These are phyloP conservation scores for Nestor notabilis DNA, from an alignment of 2,113 vertebrate genomes.

Conservation along the genomic window DNA sequence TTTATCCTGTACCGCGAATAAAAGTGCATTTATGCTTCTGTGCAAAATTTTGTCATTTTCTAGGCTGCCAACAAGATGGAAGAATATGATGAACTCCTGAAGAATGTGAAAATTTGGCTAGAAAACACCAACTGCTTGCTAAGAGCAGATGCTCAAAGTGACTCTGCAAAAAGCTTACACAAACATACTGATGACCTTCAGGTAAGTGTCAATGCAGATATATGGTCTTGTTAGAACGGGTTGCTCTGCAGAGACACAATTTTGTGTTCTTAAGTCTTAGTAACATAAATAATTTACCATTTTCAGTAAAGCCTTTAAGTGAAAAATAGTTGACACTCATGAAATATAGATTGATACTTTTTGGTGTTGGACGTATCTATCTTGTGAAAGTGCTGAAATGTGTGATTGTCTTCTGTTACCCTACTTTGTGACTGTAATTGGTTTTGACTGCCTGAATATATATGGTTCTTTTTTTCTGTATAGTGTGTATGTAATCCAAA, in stretches of 20 bases:
- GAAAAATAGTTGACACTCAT: background rate
- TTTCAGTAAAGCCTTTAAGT: background rate
- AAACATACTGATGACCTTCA: slow-evolving; percentile 80
- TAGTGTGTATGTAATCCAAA: background rate
- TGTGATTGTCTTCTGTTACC: background rate
- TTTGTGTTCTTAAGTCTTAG: background rate
- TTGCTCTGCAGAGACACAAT: background rate
- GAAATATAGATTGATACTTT: background rate
- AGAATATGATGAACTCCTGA: slow-evolving; percentile 87
- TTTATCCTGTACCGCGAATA: background rate
- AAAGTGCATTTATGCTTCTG: background rate
- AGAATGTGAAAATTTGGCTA: slow-evolving; percentile 83
- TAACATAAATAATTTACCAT: background rate
- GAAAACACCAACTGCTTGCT: slow-evolving; percentile 82
- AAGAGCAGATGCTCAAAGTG: slow-evolving; percentile 72
- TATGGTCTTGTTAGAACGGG: background rate
- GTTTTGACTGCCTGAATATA: background rate
- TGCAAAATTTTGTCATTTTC: background rate
- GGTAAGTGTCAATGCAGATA: slow-evolving; percentile 61
- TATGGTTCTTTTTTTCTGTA: background rate
- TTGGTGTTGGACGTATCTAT: fast-evolving
- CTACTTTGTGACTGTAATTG: background rate
- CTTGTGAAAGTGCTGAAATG: background rate
- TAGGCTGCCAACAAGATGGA: slow-evolving; percentile 85
- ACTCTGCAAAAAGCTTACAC: slow-evolving; percentile 81